phyloP scores from a whole-genome alignment of 2,888 invertebrate genomes.

The Elaeidobius kamerunicus region DNA sequence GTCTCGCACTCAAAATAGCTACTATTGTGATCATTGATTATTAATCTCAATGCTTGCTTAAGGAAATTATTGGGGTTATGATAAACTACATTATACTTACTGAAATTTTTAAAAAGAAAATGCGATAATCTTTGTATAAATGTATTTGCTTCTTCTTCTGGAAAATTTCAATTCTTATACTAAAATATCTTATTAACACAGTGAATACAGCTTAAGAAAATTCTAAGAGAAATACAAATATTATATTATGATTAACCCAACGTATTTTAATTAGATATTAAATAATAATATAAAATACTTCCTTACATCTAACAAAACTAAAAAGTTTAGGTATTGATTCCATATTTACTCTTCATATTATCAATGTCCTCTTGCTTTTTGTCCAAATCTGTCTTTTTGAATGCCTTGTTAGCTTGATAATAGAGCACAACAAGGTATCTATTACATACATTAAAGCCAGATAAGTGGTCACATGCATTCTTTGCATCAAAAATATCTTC shows the following conservation, averaged over 20 bases:
- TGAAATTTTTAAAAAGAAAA: not conserved
- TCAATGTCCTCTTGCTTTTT: conserved; percentile 96
- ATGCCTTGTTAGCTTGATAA: conserved; percentile 95
- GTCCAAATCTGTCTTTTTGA: conserved; percentile 91
- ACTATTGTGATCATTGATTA: too few relatives aligned
- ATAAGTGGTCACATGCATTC: conserved; percentile 98
- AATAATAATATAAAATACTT: conserved; percentile 1
- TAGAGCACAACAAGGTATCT: conserved; percentile 98
- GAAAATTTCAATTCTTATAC: too few relatives aligned
- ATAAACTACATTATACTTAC: too few relatives aligned
- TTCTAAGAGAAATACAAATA: too few relatives aligned
- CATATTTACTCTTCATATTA: conserved; percentile 93
- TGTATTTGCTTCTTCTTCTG: too few relatives aligned
- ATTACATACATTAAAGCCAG: conserved; percentile 99
- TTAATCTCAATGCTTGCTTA: too few relatives aligned
- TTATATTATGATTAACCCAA: not conserved
- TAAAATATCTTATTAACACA: too few relatives aligned
- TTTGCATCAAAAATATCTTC: conserved; percentile 99
- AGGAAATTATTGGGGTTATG: too few relatives aligned
- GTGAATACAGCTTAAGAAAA: too few relatives aligned
- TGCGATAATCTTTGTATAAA: not conserved
- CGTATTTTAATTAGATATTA: not conserved
- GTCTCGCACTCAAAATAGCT: too few relatives aligned
- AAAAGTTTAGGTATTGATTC: conserved; percentile 53
- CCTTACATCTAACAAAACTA: too few relatives aligned